Conservation (phyloP, 1,140 invertebrate genomes). For the Hylaeus anthracinus region DNA sequence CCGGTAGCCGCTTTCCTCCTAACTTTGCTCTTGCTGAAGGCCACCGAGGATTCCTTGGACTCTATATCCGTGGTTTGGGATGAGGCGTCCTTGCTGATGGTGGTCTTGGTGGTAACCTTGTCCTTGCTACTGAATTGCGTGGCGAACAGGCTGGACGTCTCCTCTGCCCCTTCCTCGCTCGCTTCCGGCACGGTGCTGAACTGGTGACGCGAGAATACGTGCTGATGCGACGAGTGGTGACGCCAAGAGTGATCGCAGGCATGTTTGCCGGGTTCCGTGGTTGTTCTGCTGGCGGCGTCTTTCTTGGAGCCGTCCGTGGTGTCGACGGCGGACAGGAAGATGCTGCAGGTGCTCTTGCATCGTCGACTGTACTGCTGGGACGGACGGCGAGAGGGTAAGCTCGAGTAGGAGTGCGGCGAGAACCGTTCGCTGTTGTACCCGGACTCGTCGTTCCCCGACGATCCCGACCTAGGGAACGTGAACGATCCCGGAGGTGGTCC, state of each 20-base stretch:
- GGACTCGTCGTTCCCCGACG: conserved; percentile 53
- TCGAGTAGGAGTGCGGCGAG: conserved; percentile 74
- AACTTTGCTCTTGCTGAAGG: conserved; percentile 55
- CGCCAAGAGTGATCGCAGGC: conserved; percentile 72
- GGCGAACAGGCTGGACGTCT: conserved; percentile 68
- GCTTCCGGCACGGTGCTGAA: conserved; percentile 78
- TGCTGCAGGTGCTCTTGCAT: conserved; percentile 87
- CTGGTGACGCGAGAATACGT: conserved; percentile 63
- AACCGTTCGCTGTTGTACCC: conserved; percentile 52
- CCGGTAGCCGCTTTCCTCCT: conserved; percentile 57
- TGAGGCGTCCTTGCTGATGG: conserved; percentile 78
- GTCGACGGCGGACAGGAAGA: conserved; percentile 82
- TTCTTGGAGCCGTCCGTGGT: conserved; percentile 32
- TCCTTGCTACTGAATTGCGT: conserved; percentile 75
- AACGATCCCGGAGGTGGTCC: conserved; percentile 39
- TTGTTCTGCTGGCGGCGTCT: conserved; percentile 50
- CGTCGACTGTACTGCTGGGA: conserved; percentile 76
- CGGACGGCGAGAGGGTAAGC: conserved; percentile 64
- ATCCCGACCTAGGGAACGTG: conserved; percentile 64
- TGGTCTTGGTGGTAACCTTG: conserved; percentile 55
- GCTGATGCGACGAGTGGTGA: conserved; percentile 68
- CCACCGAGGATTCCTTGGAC: conserved; percentile 55
- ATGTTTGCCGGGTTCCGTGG: conserved; percentile 57
- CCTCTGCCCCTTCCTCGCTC: conserved; percentile 73
- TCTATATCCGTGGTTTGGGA: conserved; percentile 82